Evolutionary conservation across 2,888 invertebrate genomes (phyloP).

Genomic region (Ophion obscuratus): DNA sequence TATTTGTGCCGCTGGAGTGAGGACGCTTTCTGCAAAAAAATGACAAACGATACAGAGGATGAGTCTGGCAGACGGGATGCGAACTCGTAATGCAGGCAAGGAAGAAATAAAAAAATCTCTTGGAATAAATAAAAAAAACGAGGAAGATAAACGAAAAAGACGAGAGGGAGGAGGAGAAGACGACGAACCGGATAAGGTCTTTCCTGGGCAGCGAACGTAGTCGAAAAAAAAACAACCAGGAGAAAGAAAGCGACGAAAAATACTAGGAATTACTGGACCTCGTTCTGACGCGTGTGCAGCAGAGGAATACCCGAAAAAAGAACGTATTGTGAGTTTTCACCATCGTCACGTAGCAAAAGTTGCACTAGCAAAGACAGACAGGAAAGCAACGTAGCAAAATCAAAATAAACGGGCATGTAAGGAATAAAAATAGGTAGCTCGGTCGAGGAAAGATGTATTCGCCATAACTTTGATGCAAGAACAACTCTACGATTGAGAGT

Average conservation of each 20-base stretch:
- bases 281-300: constrained; percentile 16
- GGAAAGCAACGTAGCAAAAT: not conserved
- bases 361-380: constrained; percentile 12
- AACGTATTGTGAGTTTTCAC: constrained; percentile 55
- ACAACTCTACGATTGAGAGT: constrained; percentile 4
- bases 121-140: constrained; percentile 14
- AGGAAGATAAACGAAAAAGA: not conserved
- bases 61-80: constrained; percentile 49
- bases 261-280: constrained; percentile 53
- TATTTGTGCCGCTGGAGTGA: not conserved
- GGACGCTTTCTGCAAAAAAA: constrained; percentile 53
- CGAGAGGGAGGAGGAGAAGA: constrained; percentile 23
- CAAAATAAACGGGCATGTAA: constrained; percentile 18
- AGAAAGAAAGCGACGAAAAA: constrained; percentile 49
- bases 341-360: constrained; percentile 22
- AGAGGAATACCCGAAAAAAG: constrained; percentile 21
- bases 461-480: constrained; percentile 4
- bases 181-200: constrained; percentile 37
- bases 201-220: constrained; percentile 14
- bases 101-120: constrained; percentile 19
- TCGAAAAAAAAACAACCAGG: constrained; percentile 27
- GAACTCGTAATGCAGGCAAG: constrained; percentile 26
- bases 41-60: constrained; percentile 68
- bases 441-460: not conserved
- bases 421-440: constrained; percentile 3